Evolutionary conservation across 2,797 vertebrate species (phyloP), one percentile per base, ranked within the genome.

Genomic region (Onychomys arenicola): DNA sequence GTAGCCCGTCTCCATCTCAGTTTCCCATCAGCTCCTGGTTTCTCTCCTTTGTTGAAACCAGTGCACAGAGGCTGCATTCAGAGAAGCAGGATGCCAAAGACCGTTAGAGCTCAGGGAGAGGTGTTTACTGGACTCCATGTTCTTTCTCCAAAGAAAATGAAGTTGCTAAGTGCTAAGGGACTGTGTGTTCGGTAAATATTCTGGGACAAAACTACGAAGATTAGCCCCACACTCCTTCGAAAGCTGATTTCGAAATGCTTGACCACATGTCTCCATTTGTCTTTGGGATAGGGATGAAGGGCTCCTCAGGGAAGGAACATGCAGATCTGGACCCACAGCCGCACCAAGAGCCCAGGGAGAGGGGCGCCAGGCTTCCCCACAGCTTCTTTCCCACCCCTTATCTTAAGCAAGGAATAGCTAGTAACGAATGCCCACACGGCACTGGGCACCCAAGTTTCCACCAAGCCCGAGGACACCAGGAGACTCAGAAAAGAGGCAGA

Each of bases 101-200:
- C 2, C 73, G 91, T 34, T 71, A 5, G 63, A 61, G 34, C 75
- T 37, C 91, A 75, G 32, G n/a, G 83, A 77, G 59, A 32, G 61
- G 89, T 61, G 37, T 21, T 61, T 37, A 34, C 14, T 57, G 65
- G 71, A 34, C 76, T 83, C 80, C 57, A 27, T 34, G 37, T 1
- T 16, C 55, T 93, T 83, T 19, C 46, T 87, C 84, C 57, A n/a
- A 86, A 93, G 78, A 80, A 90, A 85, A 55, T 59, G 76, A 92
- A 90, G 23, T 16, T 40, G 25, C 78, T 69, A 69, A 11, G 27
- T 5, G 12, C 6, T 32, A 4, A n/a, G 73, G 76, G 27, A 71
- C 19, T 9, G 49, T 0, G 13, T 6, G 27, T 75, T 85, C 52
- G 8, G 65, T 80, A 65, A 57, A 37, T n/a, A 14, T 2, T 55